phyloP scores from a whole-genome alignment of 2,797 vertebrate genomes.

The Mus caroli region DNA sequence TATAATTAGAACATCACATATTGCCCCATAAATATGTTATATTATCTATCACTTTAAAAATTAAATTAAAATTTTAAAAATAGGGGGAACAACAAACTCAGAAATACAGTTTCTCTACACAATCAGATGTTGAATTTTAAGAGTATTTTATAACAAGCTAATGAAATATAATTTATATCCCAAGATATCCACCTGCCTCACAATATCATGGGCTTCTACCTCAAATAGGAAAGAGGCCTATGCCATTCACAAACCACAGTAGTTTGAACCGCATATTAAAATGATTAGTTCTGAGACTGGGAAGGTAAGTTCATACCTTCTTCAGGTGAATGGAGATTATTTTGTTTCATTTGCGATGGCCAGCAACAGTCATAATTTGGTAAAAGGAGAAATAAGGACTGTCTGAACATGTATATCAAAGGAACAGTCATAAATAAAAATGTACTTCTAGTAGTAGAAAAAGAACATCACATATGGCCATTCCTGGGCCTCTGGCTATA shows the following conservation, averaged over 20 bases:
- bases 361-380: not conserved
- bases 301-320: not conserved
- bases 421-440: not conserved
- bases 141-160: not conserved
- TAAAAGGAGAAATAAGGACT: not conserved
- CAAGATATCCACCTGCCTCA: not conserved
- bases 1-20: too few relatives aligned
- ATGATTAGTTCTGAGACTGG: too few relatives aligned
- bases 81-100: not conserved
- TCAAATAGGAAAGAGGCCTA: not conserved
- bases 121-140: not conserved
- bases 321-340: not conserved
- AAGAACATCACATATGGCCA: not conserved
- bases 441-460: not conserved
- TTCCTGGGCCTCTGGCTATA: not conserved
- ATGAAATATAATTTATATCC: not conserved
- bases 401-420: not conserved
- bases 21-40: not conserved
- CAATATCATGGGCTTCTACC: not conserved
- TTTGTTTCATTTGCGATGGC: not conserved
- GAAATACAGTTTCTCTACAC: not conserved
- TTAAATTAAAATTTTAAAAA: not conserved
- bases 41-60: not conserved
- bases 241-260: too few relatives aligned
- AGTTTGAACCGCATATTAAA: not conserved